Percentiles rank a stretch among this genome's conserved stretches.
Evolutionary conservation across 2,888 invertebrate species (phyloP).

Genomic region (Beris morrisii): DNA sequence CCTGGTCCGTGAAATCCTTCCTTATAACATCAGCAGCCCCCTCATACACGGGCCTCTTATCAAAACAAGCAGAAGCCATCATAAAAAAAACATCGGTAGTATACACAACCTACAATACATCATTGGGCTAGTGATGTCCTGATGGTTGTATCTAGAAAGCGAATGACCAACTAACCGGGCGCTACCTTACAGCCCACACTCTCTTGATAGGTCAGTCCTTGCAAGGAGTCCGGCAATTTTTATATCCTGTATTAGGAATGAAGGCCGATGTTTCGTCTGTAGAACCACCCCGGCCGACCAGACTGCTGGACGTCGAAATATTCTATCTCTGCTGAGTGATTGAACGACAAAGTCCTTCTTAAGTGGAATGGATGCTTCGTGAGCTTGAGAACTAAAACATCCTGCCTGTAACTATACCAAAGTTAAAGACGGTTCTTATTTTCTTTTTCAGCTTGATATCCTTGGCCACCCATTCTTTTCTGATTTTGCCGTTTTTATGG

Average conservation of each 20-base stretch:
- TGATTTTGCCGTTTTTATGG: conserved; percentile 22
- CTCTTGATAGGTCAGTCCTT: too few species aligned
- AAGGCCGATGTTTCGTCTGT: too few species aligned
- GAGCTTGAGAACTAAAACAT: conserved; percentile 26
- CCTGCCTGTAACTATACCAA: conserved; percentile 25
- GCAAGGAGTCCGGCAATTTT: too few species aligned
- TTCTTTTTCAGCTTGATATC: background rate
- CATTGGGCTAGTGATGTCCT: too few species aligned
- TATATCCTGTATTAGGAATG: too few species aligned
- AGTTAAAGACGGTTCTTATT: conserved; percentile 21
- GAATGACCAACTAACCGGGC: too few species aligned
- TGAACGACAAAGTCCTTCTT: conserved; percentile 35
- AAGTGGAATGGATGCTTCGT: conserved; percentile 35
- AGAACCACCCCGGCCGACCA: background rate
- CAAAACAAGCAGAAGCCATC: conserved; percentile 12
- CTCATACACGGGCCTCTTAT: conserved; percentile 12
- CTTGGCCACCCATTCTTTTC: background rate
- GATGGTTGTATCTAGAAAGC: too few species aligned
- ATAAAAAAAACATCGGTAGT: background rate
- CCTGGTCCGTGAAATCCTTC: background rate
- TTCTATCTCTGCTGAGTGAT: conserved; percentile 31
- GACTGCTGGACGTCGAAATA: conserved; percentile 21
- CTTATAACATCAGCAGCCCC: too few species aligned
- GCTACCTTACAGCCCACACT: too few species aligned
- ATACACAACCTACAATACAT: too few species aligned